A percentile compares a stretch with the other conserved stretches of the same genome.
These are phyloP conservation scores for Bombus soroeensis DNA, from an alignment of 1,140 invertebrate species.

Conservation along the genomic window DNA sequence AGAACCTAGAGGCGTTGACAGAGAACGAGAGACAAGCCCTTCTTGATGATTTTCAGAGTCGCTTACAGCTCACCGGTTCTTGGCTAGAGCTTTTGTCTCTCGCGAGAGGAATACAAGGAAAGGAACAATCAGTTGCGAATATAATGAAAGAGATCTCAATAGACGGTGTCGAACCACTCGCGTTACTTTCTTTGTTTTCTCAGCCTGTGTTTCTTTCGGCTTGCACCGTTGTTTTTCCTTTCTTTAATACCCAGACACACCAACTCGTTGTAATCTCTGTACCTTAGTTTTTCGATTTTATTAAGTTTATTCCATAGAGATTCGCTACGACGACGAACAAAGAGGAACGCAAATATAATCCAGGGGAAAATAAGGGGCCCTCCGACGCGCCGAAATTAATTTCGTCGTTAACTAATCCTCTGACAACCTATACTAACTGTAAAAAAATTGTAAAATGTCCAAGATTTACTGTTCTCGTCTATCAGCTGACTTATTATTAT, in stretches of 20 bases:
- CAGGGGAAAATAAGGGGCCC: no score
- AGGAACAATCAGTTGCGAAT: background rate
- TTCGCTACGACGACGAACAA: background rate
- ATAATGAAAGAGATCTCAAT: conserved; percentile 15
- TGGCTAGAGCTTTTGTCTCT: background rate
- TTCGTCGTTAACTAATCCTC: no score
- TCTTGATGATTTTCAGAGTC: conserved; percentile 38
- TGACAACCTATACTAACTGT: no score
- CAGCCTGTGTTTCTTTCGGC: background rate
- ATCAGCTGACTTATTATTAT: background rate
- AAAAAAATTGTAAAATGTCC: background rate
- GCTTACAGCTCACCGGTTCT: background rate
- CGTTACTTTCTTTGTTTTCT: conserved; percentile 32
- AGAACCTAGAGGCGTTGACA: conserved; percentile 59
- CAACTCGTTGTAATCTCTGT: background rate
- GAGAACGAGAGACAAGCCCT: background rate
- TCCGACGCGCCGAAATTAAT: no score
- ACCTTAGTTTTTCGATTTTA: background rate
- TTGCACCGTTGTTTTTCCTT: background rate
- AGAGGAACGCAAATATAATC: background rate
- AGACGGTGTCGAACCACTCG: background rate
- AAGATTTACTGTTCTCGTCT: background rate
- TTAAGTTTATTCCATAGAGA: background rate
- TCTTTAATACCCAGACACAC: background rate
- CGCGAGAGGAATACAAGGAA: background rate